Base-by-base conservation (phyloP, 2,113 vertebrate species). In the Bos indicus region DNA sequence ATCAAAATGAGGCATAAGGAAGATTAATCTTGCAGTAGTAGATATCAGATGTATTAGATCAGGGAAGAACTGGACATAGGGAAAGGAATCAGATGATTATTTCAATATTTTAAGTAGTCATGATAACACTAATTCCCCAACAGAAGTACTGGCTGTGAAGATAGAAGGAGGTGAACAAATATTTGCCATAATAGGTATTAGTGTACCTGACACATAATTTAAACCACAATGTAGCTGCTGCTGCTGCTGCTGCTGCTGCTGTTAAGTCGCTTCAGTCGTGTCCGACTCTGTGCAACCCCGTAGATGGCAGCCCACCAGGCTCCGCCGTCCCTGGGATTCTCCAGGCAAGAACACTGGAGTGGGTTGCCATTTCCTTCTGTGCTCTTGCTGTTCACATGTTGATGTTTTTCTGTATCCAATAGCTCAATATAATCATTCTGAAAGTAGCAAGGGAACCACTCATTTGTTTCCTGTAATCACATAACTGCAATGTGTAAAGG, bases 381-480 rank as follows among this genome's bases (percentile, higher is more conserved):
- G 11, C 43, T 36, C 85, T 57, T 33, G 2, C 7, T 88, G 5
- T 36, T 6, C 83, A 7, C 13, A 77, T 62, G 88, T 95, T 71
- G 57, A 62, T 33, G 3, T 30, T 89, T 52, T 83, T 48, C 48
- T 92, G 4, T 25, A 71, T n/a, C 17, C 14, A 90, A 36, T 23
- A 30, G 7, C 15, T 91, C 19, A 84, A 33, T 64, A n/a, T 15
- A 59, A 40, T 89, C 51, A 67, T 46, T 94, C 33, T 46, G 51
- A 95, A 95, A 94, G 81, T 82, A 89, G 12, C 62, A 25, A 62
- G 43, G 74, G 67, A 84, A 84, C 26, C 87, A 60, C 11, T 90
- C 25, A 46, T 84, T 96, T 90, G 57, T 92, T 96, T 92, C 51
- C 71, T 91, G 7, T 81, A 88, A 88, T 97, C 85, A 96, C 77